phyloP scores from a whole-genome alignment of 1,140 invertebrate species.

The Campoletis sonorensis region DNA sequence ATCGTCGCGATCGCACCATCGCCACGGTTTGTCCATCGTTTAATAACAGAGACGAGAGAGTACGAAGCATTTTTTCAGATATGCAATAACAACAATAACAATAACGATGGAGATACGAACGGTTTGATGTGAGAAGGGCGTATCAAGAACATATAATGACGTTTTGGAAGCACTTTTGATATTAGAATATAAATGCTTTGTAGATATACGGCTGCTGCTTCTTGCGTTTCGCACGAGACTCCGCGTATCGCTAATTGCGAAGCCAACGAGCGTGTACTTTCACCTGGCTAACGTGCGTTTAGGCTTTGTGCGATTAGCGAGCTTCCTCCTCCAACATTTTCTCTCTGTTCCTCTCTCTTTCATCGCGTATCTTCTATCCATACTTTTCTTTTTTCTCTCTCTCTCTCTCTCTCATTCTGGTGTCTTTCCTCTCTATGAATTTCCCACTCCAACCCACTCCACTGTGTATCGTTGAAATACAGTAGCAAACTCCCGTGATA shows the following conservation, averaged over 20 bases:
- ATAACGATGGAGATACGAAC: neutral
- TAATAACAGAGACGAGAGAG: constrained; percentile 45
- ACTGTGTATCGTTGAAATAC: too few relatives aligned
- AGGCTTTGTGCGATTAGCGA: constrained; percentile 49
- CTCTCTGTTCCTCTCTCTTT: neutral
- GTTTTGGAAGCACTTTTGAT: neutral
- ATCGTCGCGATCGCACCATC: constrained; percentile 22
- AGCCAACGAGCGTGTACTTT: constrained; percentile 51
- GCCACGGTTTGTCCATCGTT: constrained; percentile 47
- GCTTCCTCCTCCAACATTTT: neutral
- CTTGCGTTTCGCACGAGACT: constrained; percentile 23
- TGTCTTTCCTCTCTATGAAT: too few relatives aligned
- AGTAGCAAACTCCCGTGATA: too few relatives aligned
- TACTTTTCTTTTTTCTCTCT: too few relatives aligned
- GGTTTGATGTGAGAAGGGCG: neutral
- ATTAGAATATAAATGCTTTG: neutral
- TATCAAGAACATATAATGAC: neutral
- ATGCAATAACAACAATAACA: neutral
- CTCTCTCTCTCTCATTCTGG: neutral
- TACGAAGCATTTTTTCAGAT: neutral
- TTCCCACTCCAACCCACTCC: too few relatives aligned
- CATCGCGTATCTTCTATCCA: neutral
- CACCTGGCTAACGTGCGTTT: constrained; percentile 51
- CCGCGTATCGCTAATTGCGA: constrained; percentile 51
- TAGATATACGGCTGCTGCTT: neutral